Conservation (phyloP, 2,888 invertebrate species). For the Diabrotica balteata region DNA sequence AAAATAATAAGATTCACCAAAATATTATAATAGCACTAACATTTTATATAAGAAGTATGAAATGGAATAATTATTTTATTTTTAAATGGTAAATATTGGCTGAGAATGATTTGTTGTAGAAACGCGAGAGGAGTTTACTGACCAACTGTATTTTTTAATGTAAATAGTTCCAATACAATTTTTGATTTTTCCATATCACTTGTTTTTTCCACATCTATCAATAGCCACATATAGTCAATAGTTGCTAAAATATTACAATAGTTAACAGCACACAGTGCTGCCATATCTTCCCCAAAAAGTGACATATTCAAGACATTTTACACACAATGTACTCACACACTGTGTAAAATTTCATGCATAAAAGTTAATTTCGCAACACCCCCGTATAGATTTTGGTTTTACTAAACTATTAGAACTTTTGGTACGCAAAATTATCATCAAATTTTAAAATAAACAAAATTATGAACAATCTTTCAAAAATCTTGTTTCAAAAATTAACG, state of each 20-base stretch:
- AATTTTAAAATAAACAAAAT: slow-evolving; percentile 6
- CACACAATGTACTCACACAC: slow-evolving; percentile 35
- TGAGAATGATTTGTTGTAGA: not conserved
- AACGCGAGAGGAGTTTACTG: not conserved
- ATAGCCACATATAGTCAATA: slow-evolving; percentile 56
- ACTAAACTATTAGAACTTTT: slow-evolving; percentile 23
- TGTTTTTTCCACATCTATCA: slow-evolving; percentile 40
- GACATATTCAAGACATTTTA: slow-evolving; percentile 51
- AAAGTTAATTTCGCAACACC: slow-evolving; percentile 42
- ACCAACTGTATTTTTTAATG: slow-evolving; percentile 11
- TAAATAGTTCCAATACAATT: slow-evolving; percentile 29
- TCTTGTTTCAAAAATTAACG: slow-evolving; percentile 7
- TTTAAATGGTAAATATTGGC: too few species aligned
- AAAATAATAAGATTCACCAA: too few species aligned
- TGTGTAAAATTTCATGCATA: slow-evolving; percentile 49
- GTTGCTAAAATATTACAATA: slow-evolving; percentile 57
- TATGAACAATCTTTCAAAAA: slow-evolving; percentile 7
- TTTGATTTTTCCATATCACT: slow-evolving; percentile 28
- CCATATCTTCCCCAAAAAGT: slow-evolving; percentile 58
- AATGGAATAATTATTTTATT: too few species aligned
- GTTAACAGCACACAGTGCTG: slow-evolving; percentile 47
- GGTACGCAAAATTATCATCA: slow-evolving; percentile 2
- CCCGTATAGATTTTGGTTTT: slow-evolving; percentile 33
- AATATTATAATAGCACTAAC: too few species aligned
- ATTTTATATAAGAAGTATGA: too few species aligned